Percentiles rank a stretch among this genome's conserved stretches.
These are phyloP conservation scores for Hoplodrina blanda DNA, from an alignment of 2,888 invertebrate species.

Conservation along the genomic window DNA sequence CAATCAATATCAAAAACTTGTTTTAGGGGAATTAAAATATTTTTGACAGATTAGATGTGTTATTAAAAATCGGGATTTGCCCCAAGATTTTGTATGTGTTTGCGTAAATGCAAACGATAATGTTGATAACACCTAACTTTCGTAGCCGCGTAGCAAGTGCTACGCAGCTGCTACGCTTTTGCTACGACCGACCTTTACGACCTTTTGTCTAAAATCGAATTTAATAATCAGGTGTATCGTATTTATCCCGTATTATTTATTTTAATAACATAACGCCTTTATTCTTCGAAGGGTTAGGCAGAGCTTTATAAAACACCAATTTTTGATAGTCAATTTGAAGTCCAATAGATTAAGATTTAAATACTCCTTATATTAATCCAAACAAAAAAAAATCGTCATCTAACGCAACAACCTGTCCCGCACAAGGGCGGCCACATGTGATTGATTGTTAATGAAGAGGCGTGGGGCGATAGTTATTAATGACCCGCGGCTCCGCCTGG, in stretches of 20 bases:
- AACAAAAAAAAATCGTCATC: slow-evolving; percentile 63
- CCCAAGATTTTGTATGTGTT: background rate
- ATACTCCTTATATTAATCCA: slow-evolving; percentile 42
- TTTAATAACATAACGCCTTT: background rate
- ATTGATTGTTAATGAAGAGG: slow-evolving; percentile 90
- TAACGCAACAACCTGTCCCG: slow-evolving; percentile 74
- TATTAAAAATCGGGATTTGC: no score
- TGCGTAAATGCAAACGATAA: background rate
- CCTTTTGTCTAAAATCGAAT: background rate
- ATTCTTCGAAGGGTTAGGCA: background rate
- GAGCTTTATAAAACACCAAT: background rate
- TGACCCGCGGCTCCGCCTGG: slow-evolving; percentile 82
- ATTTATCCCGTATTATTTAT: no score
- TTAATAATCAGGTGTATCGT: no score
- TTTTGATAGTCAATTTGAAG: background rate
- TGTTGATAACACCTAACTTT: background rate
- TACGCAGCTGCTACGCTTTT: slow-evolving; percentile 33
- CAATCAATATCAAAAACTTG: no score
- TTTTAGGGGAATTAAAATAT: no score
- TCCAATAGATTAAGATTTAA: slow-evolving; percentile 12
- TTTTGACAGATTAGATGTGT: no score
- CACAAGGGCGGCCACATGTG: slow-evolving; percentile 80
- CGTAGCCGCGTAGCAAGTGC: slow-evolving; percentile 43
- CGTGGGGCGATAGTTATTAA: slow-evolving; percentile 88
- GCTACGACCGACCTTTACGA: slow-evolving; percentile 19